Conservation (phyloP, 2,113 vertebrate genomes). For the Pedionomus torquatus region DNA sequence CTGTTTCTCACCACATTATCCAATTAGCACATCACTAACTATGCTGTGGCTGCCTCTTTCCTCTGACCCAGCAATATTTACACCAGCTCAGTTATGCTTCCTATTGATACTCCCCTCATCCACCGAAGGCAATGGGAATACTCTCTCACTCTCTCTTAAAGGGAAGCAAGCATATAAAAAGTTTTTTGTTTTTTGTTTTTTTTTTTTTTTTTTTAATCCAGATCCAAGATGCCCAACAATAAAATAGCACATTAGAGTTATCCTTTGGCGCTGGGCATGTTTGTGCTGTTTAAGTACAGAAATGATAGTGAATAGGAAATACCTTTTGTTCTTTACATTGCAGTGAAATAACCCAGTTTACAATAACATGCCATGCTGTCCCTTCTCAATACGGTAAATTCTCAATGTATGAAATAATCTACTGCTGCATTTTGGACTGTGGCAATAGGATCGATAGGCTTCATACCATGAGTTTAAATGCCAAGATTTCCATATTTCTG, state of each 20-base stretch:
- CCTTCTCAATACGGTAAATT: background rate
- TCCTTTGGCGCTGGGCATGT: background rate
- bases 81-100: background rate
- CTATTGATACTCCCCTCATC: background rate
- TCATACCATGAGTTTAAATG: background rate
- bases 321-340: background rate
- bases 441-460: background rate
- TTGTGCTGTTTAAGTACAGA: background rate
- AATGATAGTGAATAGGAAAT: background rate
- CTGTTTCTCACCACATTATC: conserved; percentile 22
- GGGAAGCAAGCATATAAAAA: background rate
- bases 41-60: background rate
- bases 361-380: background rate
- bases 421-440: background rate
- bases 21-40: conserved; percentile 44
- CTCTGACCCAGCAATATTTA: background rate
- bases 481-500: background rate
- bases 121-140: background rate
- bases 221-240: background rate
- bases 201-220: background rate
- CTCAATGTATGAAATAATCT: background rate
- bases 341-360: background rate
- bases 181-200: no score
- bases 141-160: background rate
- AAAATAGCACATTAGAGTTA: rapidly evolving